Conservation (phyloP, 35 echinoderm and acorn worm genomes). For the Patiria miniata region DNA sequence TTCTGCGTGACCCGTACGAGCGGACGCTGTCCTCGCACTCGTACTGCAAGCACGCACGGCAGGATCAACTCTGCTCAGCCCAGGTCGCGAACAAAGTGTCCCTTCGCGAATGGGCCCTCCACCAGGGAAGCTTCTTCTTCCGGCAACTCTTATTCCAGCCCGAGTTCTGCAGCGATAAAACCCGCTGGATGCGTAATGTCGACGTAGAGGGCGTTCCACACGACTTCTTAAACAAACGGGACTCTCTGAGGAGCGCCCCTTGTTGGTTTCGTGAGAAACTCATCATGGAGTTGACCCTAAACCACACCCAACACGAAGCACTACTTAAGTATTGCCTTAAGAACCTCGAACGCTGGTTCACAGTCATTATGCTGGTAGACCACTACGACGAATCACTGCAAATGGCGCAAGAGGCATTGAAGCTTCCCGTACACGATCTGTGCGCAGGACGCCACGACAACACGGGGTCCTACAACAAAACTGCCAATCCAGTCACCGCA, state of each 20-base stretch:
- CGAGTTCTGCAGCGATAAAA: constrained; percentile 65
- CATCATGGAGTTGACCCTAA: constrained; percentile 50
- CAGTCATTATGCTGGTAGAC: constrained; percentile 76
- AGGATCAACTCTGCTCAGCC: constrained; percentile 82
- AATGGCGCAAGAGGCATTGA: constrained; percentile 71
- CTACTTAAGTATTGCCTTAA: constrained; percentile 52
- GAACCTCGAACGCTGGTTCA: constrained; percentile 87
- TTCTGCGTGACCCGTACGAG: constrained; percentile 90
- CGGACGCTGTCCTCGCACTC: constrained; percentile 78
- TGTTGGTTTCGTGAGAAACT: constrained; percentile 91
- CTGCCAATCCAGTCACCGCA: neutral
- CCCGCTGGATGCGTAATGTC: constrained; percentile 31
- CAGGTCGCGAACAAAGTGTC: constrained; percentile 66
- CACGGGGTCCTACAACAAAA: constrained; percentile 63
- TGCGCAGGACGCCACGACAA: constrained; percentile 76
- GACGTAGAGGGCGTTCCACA: constrained; percentile 24
- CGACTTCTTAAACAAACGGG: neutral
- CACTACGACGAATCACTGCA: constrained; percentile 82
- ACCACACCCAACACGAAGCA: constrained; percentile 27
- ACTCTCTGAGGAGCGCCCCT: constrained; percentile 16
- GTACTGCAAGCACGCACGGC: constrained; percentile 77
- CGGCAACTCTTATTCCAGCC: constrained; percentile 82
- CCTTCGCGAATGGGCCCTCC: constrained; percentile 78
- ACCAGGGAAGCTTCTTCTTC: constrained; percentile 94
- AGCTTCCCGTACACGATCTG: constrained; percentile 57